phyloP scores from a whole-genome alignment of 64 coral and sea anemone genomes.

The Stichodactyla helianthus region DNA sequence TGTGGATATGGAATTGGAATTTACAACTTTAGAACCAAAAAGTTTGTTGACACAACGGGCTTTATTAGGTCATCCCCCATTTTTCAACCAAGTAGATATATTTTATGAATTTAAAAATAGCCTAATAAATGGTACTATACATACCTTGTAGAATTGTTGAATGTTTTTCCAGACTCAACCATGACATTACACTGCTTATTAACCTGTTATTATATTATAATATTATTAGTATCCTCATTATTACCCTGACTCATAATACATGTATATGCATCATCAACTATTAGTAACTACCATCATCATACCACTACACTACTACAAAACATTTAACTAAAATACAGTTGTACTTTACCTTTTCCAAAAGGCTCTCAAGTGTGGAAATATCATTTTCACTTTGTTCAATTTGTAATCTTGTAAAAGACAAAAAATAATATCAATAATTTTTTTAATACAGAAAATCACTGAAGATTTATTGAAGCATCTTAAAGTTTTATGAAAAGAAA shows the following conservation, averaged over 20 bases:
- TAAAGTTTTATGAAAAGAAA: too few species aligned
- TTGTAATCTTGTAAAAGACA: slow-evolving; percentile 55
- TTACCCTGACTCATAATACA: too few species aligned
- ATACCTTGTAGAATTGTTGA: slow-evolving; percentile 73
- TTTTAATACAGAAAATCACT: too few species aligned
- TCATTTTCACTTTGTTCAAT: slow-evolving; percentile 98
- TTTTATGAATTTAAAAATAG: neutral
- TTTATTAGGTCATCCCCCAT: too few species aligned
- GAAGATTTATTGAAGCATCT: too few species aligned
- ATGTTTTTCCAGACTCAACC: slow-evolving; percentile 80
- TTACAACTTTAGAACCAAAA: too few species aligned
- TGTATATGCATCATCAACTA: too few species aligned
- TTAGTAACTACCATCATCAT: too few species aligned
- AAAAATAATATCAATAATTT: neutral
- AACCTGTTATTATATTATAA: slow-evolving; percentile 33
- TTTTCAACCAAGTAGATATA: too few species aligned
- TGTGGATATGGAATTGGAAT: too few species aligned
- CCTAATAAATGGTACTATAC: neutral
- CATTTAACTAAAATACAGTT: neutral
- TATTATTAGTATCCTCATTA: neutral
- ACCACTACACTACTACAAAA: neutral
- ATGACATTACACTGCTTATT: slow-evolving; percentile 83
- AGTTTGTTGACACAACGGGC: too few species aligned
- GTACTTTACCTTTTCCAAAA: slow-evolving; percentile 72
- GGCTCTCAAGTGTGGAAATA: slow-evolving; percentile 70